Evolutionary conservation across 2,113 vertebrate species (phyloP).

Genomic region (Maccullochella peelii): DNA sequence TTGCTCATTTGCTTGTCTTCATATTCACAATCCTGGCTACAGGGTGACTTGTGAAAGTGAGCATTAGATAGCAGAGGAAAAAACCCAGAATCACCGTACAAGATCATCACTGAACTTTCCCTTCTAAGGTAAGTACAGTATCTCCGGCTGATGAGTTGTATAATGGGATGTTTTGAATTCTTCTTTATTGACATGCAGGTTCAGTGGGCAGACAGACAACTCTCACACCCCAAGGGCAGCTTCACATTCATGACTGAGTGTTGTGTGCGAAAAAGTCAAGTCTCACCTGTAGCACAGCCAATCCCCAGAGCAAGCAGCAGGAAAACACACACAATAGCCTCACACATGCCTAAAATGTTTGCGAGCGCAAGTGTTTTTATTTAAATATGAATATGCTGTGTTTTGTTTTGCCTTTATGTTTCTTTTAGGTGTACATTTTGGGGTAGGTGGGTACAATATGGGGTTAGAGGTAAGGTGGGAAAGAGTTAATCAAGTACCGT

Average conservation of each 20-base stretch:
- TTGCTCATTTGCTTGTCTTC: slow-evolving; percentile 26
- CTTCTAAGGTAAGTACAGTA: not conserved
- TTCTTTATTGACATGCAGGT: slow-evolving; percentile 25
- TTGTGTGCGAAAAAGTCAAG: slow-evolving; percentile 31
- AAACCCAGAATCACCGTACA: not conserved
- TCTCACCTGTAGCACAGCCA: slow-evolving; percentile 46
- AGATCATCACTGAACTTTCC: slow-evolving; percentile 2
- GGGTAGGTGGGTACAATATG: no score
- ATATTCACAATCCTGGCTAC: not conserved
- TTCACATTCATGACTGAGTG: slow-evolving; percentile 6
- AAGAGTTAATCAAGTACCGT: not conserved
- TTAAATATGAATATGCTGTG: not conserved
- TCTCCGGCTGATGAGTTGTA: not conserved
- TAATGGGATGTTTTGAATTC: slow-evolving; percentile 65
- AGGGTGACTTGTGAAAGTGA: not conserved
- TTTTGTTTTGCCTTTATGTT: not conserved
- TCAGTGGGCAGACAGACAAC: slow-evolving; percentile 20
- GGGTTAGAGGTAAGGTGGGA: not conserved
- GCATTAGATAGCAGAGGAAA: not conserved
- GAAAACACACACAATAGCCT: not conserved
- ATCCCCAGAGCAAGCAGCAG: slow-evolving; percentile 14
- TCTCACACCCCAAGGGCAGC: slow-evolving; percentile 37
- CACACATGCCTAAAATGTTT: slow-evolving; percentile 14
- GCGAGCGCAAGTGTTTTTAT: not conserved
- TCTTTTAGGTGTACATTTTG: not conserved